Evolutionary conservation across 92 coral and sea anemone species (phyloP).

Genomic region (Palythoa grandis): DNA sequence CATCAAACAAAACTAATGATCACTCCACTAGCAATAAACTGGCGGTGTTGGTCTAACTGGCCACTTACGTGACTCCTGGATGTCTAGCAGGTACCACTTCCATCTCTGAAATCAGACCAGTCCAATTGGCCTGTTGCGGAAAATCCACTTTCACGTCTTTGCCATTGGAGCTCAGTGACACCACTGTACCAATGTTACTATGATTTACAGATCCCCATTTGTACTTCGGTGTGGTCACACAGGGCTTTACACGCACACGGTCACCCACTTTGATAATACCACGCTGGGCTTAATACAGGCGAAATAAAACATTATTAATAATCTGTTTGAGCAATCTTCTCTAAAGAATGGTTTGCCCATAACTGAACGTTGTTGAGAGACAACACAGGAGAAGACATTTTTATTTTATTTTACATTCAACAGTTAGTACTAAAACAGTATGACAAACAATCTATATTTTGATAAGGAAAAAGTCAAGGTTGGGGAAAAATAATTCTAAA

Average conservation of each 20-base stretch:
- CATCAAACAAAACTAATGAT: neutral
- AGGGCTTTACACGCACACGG: constrained; percentile 93
- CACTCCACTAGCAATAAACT: neutral
- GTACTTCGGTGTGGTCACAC: constrained; percentile 96
- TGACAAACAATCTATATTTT: neutral
- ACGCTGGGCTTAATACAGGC: constrained; percentile 73
- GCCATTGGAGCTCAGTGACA: constrained; percentile 95
- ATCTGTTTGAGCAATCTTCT: no score
- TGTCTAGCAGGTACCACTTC: constrained; percentile 98
- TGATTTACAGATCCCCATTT: constrained; percentile 99
- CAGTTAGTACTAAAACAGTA: no score
- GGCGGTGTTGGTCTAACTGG: neutral
- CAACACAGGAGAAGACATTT: no score
- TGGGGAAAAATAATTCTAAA: no score
- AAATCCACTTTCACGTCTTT: constrained; percentile 98
- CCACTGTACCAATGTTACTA: constrained; percentile 92
- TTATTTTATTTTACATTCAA: no score
- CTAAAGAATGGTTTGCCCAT: no score
- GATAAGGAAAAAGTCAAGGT: no score
- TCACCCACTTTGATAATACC: constrained; percentile 96
- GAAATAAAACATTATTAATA: neutral
- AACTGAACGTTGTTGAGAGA: no score
- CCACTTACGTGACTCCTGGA: constrained; percentile 82
- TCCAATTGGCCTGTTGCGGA: constrained; percentile 99
- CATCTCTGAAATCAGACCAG: constrained; percentile 96